Evolutionary conservation across 2,113 vertebrate species (phyloP), one percentile per base, ranked within the genome.

Genomic region (Ursus arctos): DNA sequence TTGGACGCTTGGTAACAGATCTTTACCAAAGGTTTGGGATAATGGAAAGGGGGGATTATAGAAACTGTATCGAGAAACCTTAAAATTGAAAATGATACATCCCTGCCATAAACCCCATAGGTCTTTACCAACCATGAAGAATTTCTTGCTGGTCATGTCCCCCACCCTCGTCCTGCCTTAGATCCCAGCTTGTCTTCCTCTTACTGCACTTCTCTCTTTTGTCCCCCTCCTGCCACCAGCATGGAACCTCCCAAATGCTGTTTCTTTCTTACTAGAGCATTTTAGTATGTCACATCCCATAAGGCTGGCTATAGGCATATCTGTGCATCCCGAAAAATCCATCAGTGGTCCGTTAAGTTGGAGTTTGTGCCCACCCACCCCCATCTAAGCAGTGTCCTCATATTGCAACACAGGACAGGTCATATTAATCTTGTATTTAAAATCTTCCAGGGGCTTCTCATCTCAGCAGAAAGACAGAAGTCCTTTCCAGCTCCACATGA

Each of bases 361-460:
- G 18, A 81, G n/a, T 12, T 63, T 26, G 15, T 11, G 7, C 6
- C 15, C 13, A 7, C 5, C 2, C 0, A 2, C 1, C 51, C 10
- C 18, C 33, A 12, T 16, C 40, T 33, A 43, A 77, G 28, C 61
- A n/a, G n/a, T 6, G 7, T 16, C 22, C 63, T 55, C 76, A 43
- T 74, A 28, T 47, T 19, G 49, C 82, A 92, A 72, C 16, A 22
- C 7, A 51, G 8, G 19, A 65, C 43, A 86, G 51, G 53, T 69
- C 33, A 67, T 0, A 12, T 3, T 21, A n/a, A 36, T 80, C 57
- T 53, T 86, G 43, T 18, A 11, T 19, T 91, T 63, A 69, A 2
- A 57, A 24, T 24, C 16, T 36, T 79, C 33, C 13, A 26, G 65
- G 4, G 24, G 36, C 59, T 82, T 47, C 33, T 87, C 40, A 71